phyloP scores from a whole-genome alignment of 1,140 invertebrate species.

The Holcopasites calliopsidis region DNA sequence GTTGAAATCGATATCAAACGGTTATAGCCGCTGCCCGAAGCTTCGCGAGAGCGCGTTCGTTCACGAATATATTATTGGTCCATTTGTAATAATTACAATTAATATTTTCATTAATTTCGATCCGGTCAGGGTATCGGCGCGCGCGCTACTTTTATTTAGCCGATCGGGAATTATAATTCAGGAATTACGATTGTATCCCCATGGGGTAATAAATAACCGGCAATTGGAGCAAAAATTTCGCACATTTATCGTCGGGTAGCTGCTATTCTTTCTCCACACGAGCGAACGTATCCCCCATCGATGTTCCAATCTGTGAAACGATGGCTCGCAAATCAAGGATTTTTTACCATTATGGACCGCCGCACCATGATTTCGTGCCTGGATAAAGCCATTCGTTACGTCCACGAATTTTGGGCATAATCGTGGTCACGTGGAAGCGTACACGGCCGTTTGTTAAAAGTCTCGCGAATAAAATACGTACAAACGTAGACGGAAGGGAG shows the following conservation, averaged over 20 bases:
- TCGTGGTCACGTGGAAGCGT: neutral
- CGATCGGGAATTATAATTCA: conserved; percentile 10
- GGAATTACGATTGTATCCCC: neutral
- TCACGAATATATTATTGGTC: neutral
- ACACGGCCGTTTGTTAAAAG: neutral
- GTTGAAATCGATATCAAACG: neutral
- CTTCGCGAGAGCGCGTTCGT: too few relatives aligned
- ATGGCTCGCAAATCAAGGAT: conserved; percentile 43
- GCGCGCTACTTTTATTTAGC: neutral
- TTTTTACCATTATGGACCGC: conserved; percentile 4
- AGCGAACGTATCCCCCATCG: neutral
- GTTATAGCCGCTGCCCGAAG: neutral
- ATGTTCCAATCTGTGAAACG: conserved; percentile 25
- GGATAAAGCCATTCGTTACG: conserved; percentile 8
- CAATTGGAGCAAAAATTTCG: conserved; percentile 2
- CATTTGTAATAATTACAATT: neutral
- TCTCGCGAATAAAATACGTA: neutral
- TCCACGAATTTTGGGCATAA: conserved; percentile 4
- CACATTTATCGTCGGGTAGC: conserved; percentile 10
- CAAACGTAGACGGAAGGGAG: neutral
- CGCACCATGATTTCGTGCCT: neutral
- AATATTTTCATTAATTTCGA: conserved; percentile 6
- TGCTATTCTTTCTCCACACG: neutral
- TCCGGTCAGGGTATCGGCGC: neutral
- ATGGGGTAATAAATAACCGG: conserved; percentile 21